Conservation (phyloP, 2,113 vertebrate genomes). For the Asarcornis scutulata region DNA sequence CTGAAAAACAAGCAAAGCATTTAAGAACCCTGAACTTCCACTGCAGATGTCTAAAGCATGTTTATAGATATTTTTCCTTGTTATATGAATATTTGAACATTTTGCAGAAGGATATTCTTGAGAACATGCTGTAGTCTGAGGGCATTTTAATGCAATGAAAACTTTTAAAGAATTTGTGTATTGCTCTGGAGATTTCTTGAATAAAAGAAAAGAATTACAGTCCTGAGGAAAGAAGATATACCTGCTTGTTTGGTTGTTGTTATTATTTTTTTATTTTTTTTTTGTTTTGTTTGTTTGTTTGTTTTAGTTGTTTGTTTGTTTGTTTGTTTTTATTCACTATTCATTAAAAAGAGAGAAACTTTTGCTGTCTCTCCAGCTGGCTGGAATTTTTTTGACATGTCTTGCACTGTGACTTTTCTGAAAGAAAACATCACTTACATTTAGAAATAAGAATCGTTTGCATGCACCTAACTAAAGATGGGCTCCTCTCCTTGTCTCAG, state of each 20-base stretch:
- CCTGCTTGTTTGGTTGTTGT: neutral
- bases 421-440: neutral
- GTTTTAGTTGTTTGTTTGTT: neutral
- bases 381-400: neutral
- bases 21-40: neutral
- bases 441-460: neutral
- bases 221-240: neutral
- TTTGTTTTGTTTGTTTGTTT: neutral
- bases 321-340: neutral
- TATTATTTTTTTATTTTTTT: neutral
- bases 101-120: neutral
- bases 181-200: neutral
- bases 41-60: neutral
- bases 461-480: rapidly evolving
- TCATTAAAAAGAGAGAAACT: neutral
- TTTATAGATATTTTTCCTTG: neutral
- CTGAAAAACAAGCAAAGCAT: neutral
- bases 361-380: neutral
- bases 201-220: neutral
- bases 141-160: neutral
- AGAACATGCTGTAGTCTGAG: neutral
- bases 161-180: neutral
- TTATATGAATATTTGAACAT: neutral
- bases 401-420: neutral
- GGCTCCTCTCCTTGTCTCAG: neutral